Evolutionary conservation across 2,797 vertebrate genomes (phyloP), one percentile per base, ranked within the genome.

Genomic region (Varecia variegata): DNA sequence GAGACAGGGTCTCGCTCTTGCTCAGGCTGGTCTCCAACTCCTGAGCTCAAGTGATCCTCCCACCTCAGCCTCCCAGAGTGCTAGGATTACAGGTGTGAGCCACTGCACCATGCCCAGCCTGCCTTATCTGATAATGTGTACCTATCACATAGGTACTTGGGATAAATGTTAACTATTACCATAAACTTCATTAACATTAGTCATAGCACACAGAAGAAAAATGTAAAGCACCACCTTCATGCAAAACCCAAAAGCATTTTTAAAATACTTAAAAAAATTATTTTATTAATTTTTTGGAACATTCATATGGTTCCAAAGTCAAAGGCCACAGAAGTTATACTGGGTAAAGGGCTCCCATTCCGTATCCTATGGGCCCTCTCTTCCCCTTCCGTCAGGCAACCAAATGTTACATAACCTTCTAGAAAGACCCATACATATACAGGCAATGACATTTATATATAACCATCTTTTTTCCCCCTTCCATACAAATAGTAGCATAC

Each of bases 191-290:
- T 50, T 7, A 62, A 14, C 45, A 79, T 54, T 32, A 87, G 43
- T 38, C 18, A 71, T 0, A 71, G 67, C 21, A 94, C 43, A 54
- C 9, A 50, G 14, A 89, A 90, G 40, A 77, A 56, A 70, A 88
- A 56, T 13, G 7, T 13, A 83, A 96, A 38, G 20, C 67, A 30
- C 20, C 23, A 73, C 25, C 14, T 87, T 43, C 27, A 45, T 38
- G 56, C 35, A 90, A 97, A 94, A 88, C 9, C 18, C 11, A 7
- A 97, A 45, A 82, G 65, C 45, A 80, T 70, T 70, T 83, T 93
- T 83, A 38, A 27, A 95, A 76, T 62, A 13, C 27, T 56, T 92
- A 18, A 3, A 73, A 65, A 82, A n/a, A 35, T 4, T 2, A 7
- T 81, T 62, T 38, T 62, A 79, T 79, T 71, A 38, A 60, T 68